Evolutionary conservation across 2,113 vertebrate genomes (phyloP).

Genomic region (Petrocephalus zakoni): DNA sequence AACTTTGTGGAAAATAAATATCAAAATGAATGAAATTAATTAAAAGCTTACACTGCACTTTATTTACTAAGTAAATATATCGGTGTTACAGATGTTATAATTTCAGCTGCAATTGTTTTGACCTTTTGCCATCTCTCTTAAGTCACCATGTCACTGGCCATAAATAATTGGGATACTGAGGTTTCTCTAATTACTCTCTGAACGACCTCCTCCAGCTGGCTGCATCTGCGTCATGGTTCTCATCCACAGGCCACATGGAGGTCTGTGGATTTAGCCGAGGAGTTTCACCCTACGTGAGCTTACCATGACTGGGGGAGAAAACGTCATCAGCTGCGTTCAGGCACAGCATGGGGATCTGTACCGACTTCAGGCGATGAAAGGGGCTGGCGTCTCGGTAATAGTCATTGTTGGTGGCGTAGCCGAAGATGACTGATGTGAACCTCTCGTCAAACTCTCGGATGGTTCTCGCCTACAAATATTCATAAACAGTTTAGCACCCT

Average conservation of each 20-base stretch:
- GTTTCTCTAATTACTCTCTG: not conserved
- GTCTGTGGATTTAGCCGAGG: not conserved
- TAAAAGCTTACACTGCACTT: not conserved
- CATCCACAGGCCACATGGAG: not conserved
- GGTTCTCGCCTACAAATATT: constrained; percentile 75
- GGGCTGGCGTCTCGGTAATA: constrained; percentile 94
- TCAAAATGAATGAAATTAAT: no score
- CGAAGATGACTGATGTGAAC: constrained; percentile 97
- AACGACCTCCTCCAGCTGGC: not conserved
- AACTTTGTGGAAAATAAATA: no score
- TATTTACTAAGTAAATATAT: not conserved
- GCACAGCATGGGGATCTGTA: constrained; percentile 91
- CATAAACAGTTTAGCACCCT: not conserved
- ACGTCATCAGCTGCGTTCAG: constrained; percentile 92
- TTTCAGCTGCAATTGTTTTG: not conserved
- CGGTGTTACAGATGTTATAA: not conserved
- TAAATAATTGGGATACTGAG: not conserved
- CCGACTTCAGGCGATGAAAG: constrained; percentile 76
- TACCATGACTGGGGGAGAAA: constrained; percentile 90
- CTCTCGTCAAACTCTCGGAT: constrained; percentile 91
- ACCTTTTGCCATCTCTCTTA: not conserved
- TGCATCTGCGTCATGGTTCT: not conserved
- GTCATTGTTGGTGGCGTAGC: constrained; percentile 85
- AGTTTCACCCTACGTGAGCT: constrained; percentile 35
- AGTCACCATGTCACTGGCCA: not conserved